phyloP scores from a whole-genome alignment of 2,888 invertebrate genomes.

The Tipula helvola region DNA sequence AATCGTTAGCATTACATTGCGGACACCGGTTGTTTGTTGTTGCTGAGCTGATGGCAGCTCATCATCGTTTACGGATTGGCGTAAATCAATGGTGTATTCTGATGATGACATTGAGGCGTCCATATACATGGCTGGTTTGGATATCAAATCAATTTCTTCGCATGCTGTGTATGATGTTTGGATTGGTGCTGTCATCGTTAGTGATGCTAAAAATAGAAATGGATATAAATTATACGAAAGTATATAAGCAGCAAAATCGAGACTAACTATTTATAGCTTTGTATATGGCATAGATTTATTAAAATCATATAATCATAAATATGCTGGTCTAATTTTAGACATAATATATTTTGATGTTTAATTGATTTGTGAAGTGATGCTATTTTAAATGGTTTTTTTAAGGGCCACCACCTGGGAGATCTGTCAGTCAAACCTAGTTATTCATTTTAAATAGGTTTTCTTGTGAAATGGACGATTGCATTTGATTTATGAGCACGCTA shows the following conservation, averaged over 20 bases:
- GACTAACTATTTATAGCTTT: not conserved
- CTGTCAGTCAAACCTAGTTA: not conserved
- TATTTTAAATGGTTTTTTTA: not conserved
- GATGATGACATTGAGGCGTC: not conserved
- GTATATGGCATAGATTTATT: not conserved
- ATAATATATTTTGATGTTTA: not conserved
- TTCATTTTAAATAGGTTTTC: not conserved
- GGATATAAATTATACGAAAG: not conserved
- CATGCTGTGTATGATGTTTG: not conserved
- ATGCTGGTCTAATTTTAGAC: not conserved
- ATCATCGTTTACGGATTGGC: not conserved
- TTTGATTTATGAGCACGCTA: not conserved
- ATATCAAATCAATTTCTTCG: constrained; percentile 4
- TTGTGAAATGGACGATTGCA: not conserved
- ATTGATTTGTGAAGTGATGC: not conserved
- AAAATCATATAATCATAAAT: not conserved
- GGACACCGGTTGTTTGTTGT: not conserved
- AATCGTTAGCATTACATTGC: constrained; percentile 16
- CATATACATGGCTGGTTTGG: not conserved
- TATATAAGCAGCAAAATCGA: not conserved
- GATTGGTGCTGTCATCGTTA: constrained; percentile 14
- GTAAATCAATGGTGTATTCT: not conserved
- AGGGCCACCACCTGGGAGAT: not conserved
- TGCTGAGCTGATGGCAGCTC: not conserved
- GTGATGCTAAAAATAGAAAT: constrained; percentile 13